Conservation (phyloP, 1,140 invertebrate genomes). For the Bombus consobrinus region DNA sequence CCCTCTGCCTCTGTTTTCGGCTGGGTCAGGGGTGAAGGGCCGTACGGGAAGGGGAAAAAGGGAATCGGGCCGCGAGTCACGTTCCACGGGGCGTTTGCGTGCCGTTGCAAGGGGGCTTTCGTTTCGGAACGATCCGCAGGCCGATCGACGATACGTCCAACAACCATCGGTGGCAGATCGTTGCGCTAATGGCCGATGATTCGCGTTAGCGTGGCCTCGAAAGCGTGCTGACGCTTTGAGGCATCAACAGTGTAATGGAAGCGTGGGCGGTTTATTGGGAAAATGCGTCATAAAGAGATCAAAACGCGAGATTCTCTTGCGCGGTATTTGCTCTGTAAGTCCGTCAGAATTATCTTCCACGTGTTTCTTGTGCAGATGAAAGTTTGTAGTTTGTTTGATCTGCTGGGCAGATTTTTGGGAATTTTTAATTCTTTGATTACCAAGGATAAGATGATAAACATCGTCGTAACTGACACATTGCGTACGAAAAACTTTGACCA, state of each 20-base stretch:
- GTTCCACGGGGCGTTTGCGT: constrained; percentile 28
- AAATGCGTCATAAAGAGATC: background rate
- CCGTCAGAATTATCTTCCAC: background rate
- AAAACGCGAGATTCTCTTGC: background rate
- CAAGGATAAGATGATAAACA: too few species aligned
- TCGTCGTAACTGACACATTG: too few species aligned
- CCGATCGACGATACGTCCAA: constrained; percentile 30
- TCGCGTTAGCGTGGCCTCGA: background rate
- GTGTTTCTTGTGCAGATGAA: background rate
- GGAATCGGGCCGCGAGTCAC: constrained; percentile 41
- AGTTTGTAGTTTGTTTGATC: too few species aligned
- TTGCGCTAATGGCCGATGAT: constrained; percentile 11
- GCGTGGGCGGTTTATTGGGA: background rate
- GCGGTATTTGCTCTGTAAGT: background rate
- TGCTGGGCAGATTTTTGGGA: background rate
- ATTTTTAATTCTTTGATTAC: background rate
- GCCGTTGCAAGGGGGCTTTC: background rate
- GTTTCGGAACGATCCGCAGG: background rate
- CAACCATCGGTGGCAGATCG: background rate
- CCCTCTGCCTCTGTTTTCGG: background rate
- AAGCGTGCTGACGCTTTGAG: constrained; percentile 4
- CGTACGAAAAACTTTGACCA: too few species aligned
- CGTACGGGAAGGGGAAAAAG: background rate
- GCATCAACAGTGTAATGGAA: background rate
- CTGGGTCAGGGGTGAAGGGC: background rate